Evolutionary conservation across 2,113 vertebrate species (phyloP), one percentile per base, ranked within the genome.

Genomic region (Ophiodon elongatus): DNA sequence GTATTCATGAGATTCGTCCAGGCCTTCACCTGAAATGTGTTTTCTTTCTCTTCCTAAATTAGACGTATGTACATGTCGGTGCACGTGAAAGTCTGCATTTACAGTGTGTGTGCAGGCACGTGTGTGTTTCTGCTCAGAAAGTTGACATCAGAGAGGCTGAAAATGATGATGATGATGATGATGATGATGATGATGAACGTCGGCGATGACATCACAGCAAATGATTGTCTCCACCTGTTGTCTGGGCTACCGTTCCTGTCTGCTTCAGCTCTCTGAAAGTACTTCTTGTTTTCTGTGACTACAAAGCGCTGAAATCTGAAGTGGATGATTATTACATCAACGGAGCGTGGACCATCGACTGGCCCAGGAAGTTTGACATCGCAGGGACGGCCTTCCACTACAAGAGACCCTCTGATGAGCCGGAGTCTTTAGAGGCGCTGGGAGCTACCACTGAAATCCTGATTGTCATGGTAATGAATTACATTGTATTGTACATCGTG

Each of bases 321-420:
- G 96, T 90, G 2, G 97, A 98, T 85, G 97, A 99, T 93, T 99
- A 98, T 92, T 99, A 98, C 93, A 98, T 99, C 94, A 99, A 99
- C 85, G 98, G 98, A 80, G 98, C 98, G 52, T 99, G 98, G 98
- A 99, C 98, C 93, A 99, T 99, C 82, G 98, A 99, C 94, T 99
- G 98, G 98, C 98, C 98, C 82, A 95, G 98, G 87, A 99, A 99
- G 93, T 99, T 99, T 87, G 97, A 99, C 94, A 96, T 99, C 52
- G 97, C 97, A 66, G 97, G 97, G 45, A 99, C 98, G 73, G 96
- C 97, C 71, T 99, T 99, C 93, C 96, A 98, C 94, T 99, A 99
- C 93, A 98, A 96, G 95, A 97, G 98, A 65, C 97, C 97, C 62
- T 89, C 97, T 3, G 97, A 99, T 80, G 97, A 98, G 70, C 97